phyloP scores from a whole-genome alignment of 2,797 vertebrate genomes.

The Sparus aurata region DNA sequence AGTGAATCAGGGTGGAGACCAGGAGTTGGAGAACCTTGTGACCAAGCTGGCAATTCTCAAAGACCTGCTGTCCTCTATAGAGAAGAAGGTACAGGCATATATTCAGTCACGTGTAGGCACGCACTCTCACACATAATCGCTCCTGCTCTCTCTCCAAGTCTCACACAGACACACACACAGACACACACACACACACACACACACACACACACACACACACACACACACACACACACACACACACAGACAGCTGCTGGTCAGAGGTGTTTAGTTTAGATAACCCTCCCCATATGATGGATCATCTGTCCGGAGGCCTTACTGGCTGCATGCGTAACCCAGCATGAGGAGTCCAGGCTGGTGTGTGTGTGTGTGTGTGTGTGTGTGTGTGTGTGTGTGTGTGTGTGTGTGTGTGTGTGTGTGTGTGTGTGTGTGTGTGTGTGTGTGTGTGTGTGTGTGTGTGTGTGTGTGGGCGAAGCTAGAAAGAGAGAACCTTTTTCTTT shows the following conservation, averaged over 20 bases:
- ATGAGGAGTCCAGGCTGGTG: constrained; percentile 1
- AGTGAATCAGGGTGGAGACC: constrained; percentile 91
- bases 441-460: not conserved
- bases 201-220: constrained; percentile 1
- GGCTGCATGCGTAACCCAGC: constrained; percentile 15
- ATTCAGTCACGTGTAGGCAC: constrained; percentile 22
- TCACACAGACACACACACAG: no score
- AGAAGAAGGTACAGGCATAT: constrained; percentile 90
- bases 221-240: constrained; percentile 3
- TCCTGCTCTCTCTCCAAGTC: not conserved
- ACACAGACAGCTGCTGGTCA: constrained; percentile 25
- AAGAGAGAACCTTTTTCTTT: no score
- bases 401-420: not conserved
- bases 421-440: not conserved
- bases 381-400: not conserved
- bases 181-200: constrained; percentile 3
- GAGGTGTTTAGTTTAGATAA: constrained; percentile 44
- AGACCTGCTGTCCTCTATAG: constrained; percentile 94
- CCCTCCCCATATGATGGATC: constrained; percentile 35
- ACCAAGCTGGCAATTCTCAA: constrained; percentile 95
- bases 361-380: not conserved
- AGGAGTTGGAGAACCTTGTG: constrained; percentile 94
- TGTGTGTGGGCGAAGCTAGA: not conserved
- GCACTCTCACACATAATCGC: constrained; percentile 2
- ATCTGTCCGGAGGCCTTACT: constrained; percentile 25